phyloP scores from a whole-genome alignment of 1,140 invertebrate genomes.

The Helicorthomorpha holstii region DNA sequence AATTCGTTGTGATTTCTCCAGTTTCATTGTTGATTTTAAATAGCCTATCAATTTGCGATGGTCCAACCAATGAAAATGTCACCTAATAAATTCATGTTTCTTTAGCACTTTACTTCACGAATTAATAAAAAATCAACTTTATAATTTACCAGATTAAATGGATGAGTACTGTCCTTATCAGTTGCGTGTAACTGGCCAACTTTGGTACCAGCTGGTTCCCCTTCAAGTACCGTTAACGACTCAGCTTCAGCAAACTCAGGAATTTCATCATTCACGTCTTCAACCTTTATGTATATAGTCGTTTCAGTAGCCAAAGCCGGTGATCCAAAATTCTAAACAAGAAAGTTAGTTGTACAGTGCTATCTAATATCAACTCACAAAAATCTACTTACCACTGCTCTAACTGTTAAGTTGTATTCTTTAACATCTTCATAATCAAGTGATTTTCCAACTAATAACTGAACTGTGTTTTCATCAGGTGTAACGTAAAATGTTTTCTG shows the following conservation, averaged over 20 bases:
- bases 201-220: conserved; percentile 54
- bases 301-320: conserved; percentile 57
- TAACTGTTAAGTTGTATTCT: conserved; percentile 61
- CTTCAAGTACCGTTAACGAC: conserved; percentile 61
- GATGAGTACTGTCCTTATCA: conserved; percentile 65
- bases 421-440: conserved; percentile 68
- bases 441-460: conserved; percentile 47
- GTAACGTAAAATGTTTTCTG: conserved; percentile 43
- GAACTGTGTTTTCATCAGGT: conserved; percentile 33
- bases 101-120: not conserved
- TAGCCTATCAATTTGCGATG: conserved; percentile 27
- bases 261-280: conserved; percentile 75
- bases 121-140: not conserved
- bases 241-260: conserved; percentile 61
- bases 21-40: conserved; percentile 61
- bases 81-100: conserved; percentile 29
- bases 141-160: conserved; percentile 46
- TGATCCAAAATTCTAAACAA: conserved; percentile 42
- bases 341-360: not conserved
- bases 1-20: conserved; percentile 64
- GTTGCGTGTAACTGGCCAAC: conserved; percentile 73
- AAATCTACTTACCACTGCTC: conserved; percentile 35
- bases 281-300: conserved; percentile 51
- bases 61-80: conserved; percentile 50
- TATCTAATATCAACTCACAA: conserved; percentile 1